A percentile compares a stretch with the other conserved stretches of the same genome.
Evolutionary conservation across 2,797 vertebrate genomes (phyloP).

Genomic region (Melanotaenia pygmaea): DNA sequence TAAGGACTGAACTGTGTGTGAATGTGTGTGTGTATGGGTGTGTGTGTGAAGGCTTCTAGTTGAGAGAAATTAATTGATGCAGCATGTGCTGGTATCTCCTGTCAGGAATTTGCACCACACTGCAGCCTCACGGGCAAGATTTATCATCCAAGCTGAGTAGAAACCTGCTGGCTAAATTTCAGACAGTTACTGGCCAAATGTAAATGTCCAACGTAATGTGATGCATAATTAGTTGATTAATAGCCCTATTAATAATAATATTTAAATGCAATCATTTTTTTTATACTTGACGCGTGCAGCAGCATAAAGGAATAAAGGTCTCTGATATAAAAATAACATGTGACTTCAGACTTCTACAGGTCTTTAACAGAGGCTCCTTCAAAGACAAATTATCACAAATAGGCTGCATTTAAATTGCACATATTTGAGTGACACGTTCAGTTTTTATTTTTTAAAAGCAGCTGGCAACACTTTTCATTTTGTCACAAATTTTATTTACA

Average conservation of each 20-base stretch:
- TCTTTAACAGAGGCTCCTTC: background rate
- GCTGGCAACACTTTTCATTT: background rate
- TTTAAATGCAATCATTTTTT: background rate
- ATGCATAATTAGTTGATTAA: background rate
- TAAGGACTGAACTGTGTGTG: slow-evolving; percentile 9
- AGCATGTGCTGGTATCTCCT: slow-evolving; percentile 46
- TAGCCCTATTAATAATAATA: background rate
- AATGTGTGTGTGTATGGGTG: background rate
- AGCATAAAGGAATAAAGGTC: background rate
- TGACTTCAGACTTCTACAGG: background rate
- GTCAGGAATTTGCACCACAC: slow-evolving; percentile 14
- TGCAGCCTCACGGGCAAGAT: slow-evolving; percentile 31
- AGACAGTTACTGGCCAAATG: slow-evolving; percentile 2
- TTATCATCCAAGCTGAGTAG: background rate
- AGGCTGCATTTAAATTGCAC: background rate
- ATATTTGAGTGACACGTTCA: background rate
- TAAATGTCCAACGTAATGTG: background rate
- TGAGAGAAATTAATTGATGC: slow-evolving; percentile 56
- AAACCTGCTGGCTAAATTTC: background rate
- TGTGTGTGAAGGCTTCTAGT: background rate
- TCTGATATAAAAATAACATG: background rate
- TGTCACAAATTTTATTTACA: background rate
- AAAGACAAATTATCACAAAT: background rate
- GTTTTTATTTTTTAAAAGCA: background rate
- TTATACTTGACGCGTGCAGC: background rate